These are phyloP conservation scores for Chionomys nivalis DNA, from an alignment of 2,113 vertebrate genomes.

Conservation along the genomic window DNA sequence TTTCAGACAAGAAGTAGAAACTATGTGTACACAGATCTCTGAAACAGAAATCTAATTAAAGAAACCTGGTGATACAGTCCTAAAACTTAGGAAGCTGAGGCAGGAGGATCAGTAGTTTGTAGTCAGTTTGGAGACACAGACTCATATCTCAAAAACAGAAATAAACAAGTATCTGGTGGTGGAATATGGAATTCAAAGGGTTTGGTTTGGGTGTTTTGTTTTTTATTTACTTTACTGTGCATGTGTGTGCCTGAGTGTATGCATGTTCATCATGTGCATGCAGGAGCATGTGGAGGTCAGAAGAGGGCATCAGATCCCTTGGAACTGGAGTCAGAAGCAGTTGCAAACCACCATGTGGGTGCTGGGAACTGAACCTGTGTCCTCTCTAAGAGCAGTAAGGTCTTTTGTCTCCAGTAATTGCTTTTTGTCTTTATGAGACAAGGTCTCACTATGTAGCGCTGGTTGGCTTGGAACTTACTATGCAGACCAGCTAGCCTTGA, in stretches of 20 bases:
- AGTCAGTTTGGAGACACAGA: background rate
- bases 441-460: background rate
- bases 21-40: background rate
- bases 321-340: background rate
- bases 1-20: background rate
- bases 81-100: background rate
- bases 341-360: background rate
- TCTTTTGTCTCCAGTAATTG: background rate
- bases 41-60: conserved; percentile 20
- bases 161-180: background rate
- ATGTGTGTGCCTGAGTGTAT: background rate
- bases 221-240: background rate
- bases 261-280: background rate
- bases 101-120: background rate
- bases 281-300: background rate
- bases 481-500: background rate
- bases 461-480: background rate
- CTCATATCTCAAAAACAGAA: background rate
- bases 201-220: background rate
- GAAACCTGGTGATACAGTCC: background rate
- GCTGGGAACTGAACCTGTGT: background rate
- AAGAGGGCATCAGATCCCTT: background rate
- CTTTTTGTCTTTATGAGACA: background rate
- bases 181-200: background rate
- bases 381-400: background rate